A percentile compares a stretch with the other conserved stretches of the same genome.
These are phyloP conservation scores for Phalacrocorax aristotelis DNA, from an alignment of 2,113 vertebrate genomes.

Conservation along the genomic window DNA sequence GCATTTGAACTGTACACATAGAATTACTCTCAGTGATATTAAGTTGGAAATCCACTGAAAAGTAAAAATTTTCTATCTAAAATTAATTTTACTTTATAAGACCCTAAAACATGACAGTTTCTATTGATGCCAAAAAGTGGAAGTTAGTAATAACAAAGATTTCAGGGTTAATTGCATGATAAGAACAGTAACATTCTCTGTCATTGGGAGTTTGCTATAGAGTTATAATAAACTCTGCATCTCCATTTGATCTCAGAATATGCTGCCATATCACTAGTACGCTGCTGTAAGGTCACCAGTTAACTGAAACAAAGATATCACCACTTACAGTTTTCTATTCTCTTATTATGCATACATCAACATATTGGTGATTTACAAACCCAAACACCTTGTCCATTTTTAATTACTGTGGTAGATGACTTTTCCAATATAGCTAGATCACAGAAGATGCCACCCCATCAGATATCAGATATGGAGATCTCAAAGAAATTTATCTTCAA, in stretches of 20 bases:
- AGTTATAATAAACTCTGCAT: background rate
- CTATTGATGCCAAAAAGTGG: background rate
- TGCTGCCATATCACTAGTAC: too few relatives aligned
- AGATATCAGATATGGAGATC: background rate
- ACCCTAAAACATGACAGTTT: background rate
- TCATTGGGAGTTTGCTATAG: background rate
- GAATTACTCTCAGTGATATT: background rate
- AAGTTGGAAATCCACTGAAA: background rate
- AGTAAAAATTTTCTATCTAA: background rate
- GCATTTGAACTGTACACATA: rapidly evolving
- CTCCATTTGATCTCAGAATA: background rate
- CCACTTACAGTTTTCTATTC: background rate
- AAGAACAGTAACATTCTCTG: background rate
- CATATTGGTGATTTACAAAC: background rate
- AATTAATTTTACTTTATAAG: background rate
- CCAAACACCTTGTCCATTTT: background rate
- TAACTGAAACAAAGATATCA: background rate
- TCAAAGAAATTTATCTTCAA: background rate
- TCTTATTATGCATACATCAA: background rate
- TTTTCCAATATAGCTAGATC: background rate
- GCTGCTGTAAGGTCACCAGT: background rate
- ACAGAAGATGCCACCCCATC: background rate
- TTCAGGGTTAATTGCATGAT: background rate
- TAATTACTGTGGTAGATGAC: rapidly evolving
- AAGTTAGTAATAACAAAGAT: background rate